Evolutionary conservation across 2,888 invertebrate species (phyloP).

Genomic region (Iphiclides podalirius): DNA sequence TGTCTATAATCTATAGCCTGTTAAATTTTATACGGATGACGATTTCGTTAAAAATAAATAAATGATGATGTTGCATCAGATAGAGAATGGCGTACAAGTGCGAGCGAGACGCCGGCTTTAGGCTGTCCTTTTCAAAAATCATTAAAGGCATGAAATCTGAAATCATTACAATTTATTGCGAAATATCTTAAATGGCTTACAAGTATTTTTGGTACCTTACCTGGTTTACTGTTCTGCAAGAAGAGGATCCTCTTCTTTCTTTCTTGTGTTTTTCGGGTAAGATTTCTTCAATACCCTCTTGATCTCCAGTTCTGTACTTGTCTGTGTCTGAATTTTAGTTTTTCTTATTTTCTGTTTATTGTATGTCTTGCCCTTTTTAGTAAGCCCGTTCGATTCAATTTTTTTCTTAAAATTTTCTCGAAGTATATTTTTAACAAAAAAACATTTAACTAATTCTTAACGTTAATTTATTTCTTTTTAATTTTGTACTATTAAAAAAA

Average conservation of each 20-base stretch:
- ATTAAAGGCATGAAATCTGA: background rate
- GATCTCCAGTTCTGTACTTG: constrained; percentile 16
- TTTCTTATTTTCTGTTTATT: constrained; percentile 37
- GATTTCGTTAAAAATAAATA: background rate
- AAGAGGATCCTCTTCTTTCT: constrained; percentile 6
- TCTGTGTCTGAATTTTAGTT: constrained; percentile 12
- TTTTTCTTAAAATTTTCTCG: constrained; percentile 71
- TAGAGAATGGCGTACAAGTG: constrained; percentile 38
- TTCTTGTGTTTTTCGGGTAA: constrained; percentile 16
- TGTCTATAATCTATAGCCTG: background rate
- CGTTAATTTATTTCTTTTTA: constrained; percentile 64
- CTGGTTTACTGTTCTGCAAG: constrained; percentile 11
- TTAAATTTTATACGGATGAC: background rate
- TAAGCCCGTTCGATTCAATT: constrained; percentile 68
- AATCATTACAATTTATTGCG: background rate
- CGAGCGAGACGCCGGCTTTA: constrained; percentile 56
- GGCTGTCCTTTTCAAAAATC: constrained; percentile 38
- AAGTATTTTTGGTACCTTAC: constrained; percentile 3
- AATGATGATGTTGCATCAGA: constrained; percentile 22
- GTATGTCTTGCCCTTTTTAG: constrained; percentile 55
- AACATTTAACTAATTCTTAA: constrained; percentile 76
- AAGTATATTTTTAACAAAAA: constrained; percentile 73
- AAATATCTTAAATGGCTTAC: background rate
- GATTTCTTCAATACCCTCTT: constrained; percentile 13
- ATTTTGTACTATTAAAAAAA: constrained; percentile 80